phyloP scores from a whole-genome alignment of 2,797 vertebrate species.

The Hippopotamyrus pictus region DNA sequence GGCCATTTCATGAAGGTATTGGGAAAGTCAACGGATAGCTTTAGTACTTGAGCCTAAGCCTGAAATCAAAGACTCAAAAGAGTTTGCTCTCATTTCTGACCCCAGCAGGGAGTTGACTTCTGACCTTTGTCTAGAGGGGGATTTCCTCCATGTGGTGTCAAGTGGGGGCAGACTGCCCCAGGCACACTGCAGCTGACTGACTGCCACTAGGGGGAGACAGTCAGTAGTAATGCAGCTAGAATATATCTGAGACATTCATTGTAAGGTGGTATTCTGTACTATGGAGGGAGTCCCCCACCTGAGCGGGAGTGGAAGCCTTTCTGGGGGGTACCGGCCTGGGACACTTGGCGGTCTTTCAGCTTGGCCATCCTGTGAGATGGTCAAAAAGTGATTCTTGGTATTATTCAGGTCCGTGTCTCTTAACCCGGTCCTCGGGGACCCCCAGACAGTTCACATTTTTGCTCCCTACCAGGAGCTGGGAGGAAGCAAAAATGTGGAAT shows the following conservation, averaged over 20 bases:
- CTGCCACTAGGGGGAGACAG: not conserved
- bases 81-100: not conserved
- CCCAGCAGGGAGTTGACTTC: not conserved
- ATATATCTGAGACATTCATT: not conserved
- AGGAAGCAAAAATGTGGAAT: not conserved
- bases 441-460: not conserved
- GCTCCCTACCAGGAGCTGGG: not conserved
- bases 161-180: not conserved
- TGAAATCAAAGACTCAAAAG: not conserved
- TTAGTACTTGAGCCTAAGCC: not conserved
- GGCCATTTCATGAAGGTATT: not conserved
- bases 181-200: not conserved
- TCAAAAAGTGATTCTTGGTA: not conserved
- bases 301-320: conserved; percentile 16
- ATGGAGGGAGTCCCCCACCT: conserved; percentile 24
- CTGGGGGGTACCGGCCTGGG: conserved; percentile 15
- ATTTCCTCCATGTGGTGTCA: not conserved
- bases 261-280: not conserved
- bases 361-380: conserved; percentile 34
- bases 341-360: conserved; percentile 26
- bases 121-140: not conserved
- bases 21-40: not conserved
- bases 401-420: not conserved
- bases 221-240: not conserved
- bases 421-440: not conserved